phyloP scores from a whole-genome alignment of 2,113 vertebrate genomes.

The Oxyruncus cristatus region DNA sequence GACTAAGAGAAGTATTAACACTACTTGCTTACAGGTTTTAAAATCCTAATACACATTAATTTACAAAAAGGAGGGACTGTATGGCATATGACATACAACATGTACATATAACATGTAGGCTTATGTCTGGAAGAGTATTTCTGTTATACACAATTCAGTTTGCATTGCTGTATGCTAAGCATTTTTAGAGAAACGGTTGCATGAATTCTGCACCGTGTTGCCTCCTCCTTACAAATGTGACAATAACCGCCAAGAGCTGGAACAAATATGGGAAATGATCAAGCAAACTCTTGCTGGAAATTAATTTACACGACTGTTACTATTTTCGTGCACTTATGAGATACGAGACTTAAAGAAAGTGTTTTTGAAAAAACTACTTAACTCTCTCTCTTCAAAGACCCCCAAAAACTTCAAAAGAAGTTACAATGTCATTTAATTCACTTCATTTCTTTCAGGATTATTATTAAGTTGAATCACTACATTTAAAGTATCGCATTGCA shows the following conservation, averaged over 20 bases:
- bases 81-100: neutral
- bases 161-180: neutral
- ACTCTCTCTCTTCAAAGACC: neutral
- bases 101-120: neutral
- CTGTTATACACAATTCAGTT: neutral
- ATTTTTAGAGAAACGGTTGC: neutral
- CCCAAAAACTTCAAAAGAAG: neutral
- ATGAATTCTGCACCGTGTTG: neutral
- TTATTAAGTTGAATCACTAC: neutral
- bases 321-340: neutral
- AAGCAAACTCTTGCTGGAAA: neutral
- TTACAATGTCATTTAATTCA: neutral
- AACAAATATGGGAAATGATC: neutral
- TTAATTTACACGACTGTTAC: neutral
- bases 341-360: neutral
- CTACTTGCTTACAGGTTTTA: neutral
- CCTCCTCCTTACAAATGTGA: neutral
- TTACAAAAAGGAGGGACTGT: neutral
- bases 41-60: neutral
- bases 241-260: neutral
- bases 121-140: neutral
- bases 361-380: neutral
- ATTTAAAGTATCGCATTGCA: neutral
- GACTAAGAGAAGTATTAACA: neutral
- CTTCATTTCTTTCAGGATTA: neutral